Evolutionary conservation across 2,113 vertebrate species (phyloP).

Genomic region (Puntigrus tetrazona): DNA sequence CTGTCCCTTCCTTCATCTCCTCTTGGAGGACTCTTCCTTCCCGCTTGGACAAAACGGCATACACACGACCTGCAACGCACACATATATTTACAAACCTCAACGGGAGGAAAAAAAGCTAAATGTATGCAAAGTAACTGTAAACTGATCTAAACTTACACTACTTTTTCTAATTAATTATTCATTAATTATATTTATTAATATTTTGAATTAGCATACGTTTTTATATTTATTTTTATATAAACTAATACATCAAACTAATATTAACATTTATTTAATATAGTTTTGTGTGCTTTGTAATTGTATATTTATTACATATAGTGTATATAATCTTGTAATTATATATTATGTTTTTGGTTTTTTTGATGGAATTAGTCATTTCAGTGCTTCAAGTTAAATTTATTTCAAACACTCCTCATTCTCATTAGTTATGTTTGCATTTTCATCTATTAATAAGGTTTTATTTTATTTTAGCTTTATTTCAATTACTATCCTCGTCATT

Average conservation of each 20-base stretch:
- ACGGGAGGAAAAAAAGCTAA: neutral
- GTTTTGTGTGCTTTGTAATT: too few relatives aligned
- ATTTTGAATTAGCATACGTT: neutral
- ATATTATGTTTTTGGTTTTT: too few relatives aligned
- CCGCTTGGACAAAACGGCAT: constrained; percentile 89
- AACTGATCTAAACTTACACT: neutral
- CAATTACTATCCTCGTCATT: neutral
- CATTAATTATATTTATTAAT: neutral
- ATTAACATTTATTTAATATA: too few relatives aligned
- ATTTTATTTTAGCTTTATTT: neutral
- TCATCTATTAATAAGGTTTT: neutral
- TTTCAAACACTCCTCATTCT: neutral
- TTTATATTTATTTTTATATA: too few relatives aligned
- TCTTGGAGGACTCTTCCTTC: constrained; percentile 93
- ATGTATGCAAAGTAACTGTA: neutral
- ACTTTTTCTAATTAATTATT: neutral
- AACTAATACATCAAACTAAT: too few relatives aligned
- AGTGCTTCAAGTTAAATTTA: too few relatives aligned
- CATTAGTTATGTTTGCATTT: neutral
- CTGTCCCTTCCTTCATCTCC: constrained; percentile 97
- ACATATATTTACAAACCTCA: neutral
- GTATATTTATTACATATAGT: too few relatives aligned
- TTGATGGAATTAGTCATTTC: too few relatives aligned
- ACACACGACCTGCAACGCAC: constrained; percentile 86
- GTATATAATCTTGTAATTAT: too few relatives aligned